Base-by-base conservation (phyloP, 1,140 invertebrate genomes). In the Lepidurus couesii region DNA sequence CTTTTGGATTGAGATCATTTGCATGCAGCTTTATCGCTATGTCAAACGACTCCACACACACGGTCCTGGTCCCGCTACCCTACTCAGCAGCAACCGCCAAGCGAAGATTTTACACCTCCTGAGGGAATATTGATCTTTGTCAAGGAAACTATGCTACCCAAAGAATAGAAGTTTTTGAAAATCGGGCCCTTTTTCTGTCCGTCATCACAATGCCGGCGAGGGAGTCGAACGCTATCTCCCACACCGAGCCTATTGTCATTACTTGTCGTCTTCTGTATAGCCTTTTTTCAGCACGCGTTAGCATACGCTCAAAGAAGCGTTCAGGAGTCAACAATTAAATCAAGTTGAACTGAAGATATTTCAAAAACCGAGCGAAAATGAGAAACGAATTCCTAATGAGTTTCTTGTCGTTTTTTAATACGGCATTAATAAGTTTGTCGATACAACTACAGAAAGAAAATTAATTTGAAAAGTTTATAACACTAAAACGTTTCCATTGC, bases 71-170 rank as follows among this genome's bases (percentile, higher is more conserved):
- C 21, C 53, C 8, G 53, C 53, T n/a, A 65, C 16, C 53, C 7
- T 21, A 13, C 13, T 21, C 53, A 65, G 13, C 8, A 65, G 53
- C 16, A 65, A 65, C 53, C 53, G 53, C 53, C 53, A 65, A 65
- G n/a, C 16, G 53, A 65, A 65, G 53, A 65, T 65, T 65, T 65
- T 65, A 65, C 53, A 65, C 53, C 53, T 65, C 53, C 53, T 16
- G 8, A 16, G 53, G 53, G 53, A 65, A 65, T 65, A 65, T 65
- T 65, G 53, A 65, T 65, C 53, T 65, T 65, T 65, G 53, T 65
- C 53, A 65, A 65, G 53, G 45, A 65, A 65, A 65, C 53, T 21
- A 21, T 65, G 21, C 9, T 21, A 0, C 8, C 9, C 6, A 65
- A 21, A 16, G 13, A 16, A 65, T 7, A n/a, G 21, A 1, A 7